phyloP scores from a whole-genome alignment of 1,140 invertebrate genomes.

The Bombus pyrosoma region DNA sequence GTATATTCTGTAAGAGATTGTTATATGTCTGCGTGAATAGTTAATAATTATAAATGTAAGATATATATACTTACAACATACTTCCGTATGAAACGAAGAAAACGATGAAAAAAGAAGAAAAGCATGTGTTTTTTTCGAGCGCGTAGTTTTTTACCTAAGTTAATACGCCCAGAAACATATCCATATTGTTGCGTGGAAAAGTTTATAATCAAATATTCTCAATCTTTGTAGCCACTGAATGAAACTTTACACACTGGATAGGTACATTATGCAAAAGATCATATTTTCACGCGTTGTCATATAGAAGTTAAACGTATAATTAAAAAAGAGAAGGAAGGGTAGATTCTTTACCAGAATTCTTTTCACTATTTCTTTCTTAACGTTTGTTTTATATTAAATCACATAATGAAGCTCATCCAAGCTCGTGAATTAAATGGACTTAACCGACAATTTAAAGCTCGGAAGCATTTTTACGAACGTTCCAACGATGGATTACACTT shows the following conservation, averaged over 20 bases:
- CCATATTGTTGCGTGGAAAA: constrained; percentile 39
- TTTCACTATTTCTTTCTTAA: neutral
- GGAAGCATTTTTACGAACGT: constrained; percentile 43
- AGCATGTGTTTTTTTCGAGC: constrained; percentile 30
- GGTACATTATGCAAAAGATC: neutral
- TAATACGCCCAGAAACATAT: constrained; percentile 57
- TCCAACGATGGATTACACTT: constrained; percentile 44
- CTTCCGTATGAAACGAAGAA: constrained; percentile 11
- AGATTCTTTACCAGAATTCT: constrained; percentile 8
- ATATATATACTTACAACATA: constrained; percentile 42
- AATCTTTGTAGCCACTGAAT: constrained; percentile 47
- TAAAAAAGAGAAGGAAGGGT: neutral
- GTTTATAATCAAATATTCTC: constrained; percentile 62
- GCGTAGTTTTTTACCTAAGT: constrained; percentile 32
- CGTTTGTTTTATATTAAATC: constrained; percentile 31
- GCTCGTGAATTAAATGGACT: constrained; percentile 54
- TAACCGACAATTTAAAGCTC: constrained; percentile 23
- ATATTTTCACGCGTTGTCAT: constrained; percentile 5
- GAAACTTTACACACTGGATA: constrained; percentile 15
- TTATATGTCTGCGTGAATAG: constrained; percentile 50
- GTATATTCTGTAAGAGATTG: constrained; percentile 59
- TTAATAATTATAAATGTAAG: constrained; percentile 54
- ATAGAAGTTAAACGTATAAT: constrained; percentile 20
- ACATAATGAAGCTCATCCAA: constrained; percentile 53
- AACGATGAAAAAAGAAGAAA: neutral